These are phyloP conservation scores for Hylia prasina DNA, from an alignment of 2,113 vertebrate species.

Conservation along the genomic window DNA sequence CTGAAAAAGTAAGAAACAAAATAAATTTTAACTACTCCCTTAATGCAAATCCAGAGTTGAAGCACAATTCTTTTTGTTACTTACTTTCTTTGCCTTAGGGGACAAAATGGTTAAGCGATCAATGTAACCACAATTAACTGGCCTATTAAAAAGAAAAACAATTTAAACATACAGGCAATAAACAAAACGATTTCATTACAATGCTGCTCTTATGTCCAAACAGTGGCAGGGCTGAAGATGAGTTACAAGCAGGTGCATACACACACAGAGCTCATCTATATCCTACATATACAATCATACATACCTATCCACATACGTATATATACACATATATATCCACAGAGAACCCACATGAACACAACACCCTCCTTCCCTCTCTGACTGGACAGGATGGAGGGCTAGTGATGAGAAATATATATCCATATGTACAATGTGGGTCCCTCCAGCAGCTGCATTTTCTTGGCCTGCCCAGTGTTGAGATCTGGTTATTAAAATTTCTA, in stretches of 20 bases:
- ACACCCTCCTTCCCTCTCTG: background rate
- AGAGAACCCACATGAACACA: background rate
- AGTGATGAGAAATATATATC: background rate
- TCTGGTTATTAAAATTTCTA: background rate
- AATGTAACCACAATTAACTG: background rate
- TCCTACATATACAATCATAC: background rate
- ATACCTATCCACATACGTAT: no score
- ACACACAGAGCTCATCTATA: background rate
- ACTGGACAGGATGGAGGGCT: background rate
- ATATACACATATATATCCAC: fast-evolving
- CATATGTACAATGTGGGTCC: fast-evolving
- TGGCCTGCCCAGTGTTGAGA: background rate
- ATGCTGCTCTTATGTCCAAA: background rate
- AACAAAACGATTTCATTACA: background rate
- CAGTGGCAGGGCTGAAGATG: background rate
- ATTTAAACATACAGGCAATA: background rate
- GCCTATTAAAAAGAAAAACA: background rate
- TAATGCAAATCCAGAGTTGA: background rate
- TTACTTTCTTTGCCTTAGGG: background rate
- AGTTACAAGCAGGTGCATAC: background rate
- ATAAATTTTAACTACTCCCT: background rate
- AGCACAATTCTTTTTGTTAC: background rate
- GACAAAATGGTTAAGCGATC: fast-evolving
- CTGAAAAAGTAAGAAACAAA: background rate
- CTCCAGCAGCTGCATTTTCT: background rate